Evolutionary conservation across 2,888 invertebrate species (phyloP), one percentile per base, ranked within the genome.

Genomic region (Stramonita haemastoma): DNA sequence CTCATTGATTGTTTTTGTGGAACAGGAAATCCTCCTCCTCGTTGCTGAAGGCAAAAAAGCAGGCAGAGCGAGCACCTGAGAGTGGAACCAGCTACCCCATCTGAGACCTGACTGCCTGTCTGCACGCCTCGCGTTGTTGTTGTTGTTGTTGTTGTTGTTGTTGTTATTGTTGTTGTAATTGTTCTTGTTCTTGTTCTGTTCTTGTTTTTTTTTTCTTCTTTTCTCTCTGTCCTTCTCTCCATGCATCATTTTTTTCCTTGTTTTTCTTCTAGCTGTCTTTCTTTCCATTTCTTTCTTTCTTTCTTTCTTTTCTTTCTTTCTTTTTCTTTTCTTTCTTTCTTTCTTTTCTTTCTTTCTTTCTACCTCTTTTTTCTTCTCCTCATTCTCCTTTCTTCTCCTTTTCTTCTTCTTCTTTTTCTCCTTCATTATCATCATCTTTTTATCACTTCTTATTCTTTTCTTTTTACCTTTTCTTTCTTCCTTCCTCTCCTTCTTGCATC

Each of bases 331-430:
- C 17, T 32, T 32, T 11, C 17, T 32, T 77, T 11, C 29, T 17
- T 77, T 32, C 32, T 17, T 17, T 17, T 29, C 77, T 77, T 32
- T 77, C 77, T 77, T 32, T 88, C 60, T 81, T 56, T 77, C 88
- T 36, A 19, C 84, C 26, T 66, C 32, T 57, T 26, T 77, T 17
- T 32, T 32, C 17, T 17, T 22, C 77, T 22, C 32, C 77, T 29
- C 32, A 32, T 73, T 32, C 29, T 5, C 29, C 6, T 77, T 8
- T 77, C 8, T 32, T 17, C 8, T 32, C 8, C 22, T 77, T 77
- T 1, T 6, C 77, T 77, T 32, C 6, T 29, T 32, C 29, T 8
- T 32, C 29, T 29, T 32, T 8, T 26, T 22, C 26, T 13, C 70
- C 29, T 77, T 77, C 8, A 11, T 77, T 29, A 6, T 32, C 29